Evolutionary conservation across 2,113 vertebrate species (phyloP), one percentile per base, ranked within the genome.

Genomic region (Falcunculus frontatus): DNA sequence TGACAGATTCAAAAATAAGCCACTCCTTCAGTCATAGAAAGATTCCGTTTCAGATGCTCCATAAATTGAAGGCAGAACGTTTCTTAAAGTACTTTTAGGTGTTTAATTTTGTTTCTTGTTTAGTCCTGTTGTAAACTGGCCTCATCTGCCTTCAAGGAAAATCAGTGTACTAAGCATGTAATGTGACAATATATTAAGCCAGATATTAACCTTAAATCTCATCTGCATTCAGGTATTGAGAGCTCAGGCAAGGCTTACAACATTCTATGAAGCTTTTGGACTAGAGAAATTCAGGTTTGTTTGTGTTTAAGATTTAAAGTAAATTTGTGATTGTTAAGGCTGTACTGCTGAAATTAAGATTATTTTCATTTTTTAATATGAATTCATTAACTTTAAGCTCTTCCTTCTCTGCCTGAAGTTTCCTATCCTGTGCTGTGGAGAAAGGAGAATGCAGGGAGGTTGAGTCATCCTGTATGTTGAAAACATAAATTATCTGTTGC

Each of bases 191-290:
- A 17, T 59, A 16, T 3, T 57, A n/a, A 82, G 9, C 6, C 41
- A 65, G 32, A 33, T n/a, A 39, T 6, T 90, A 17, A 93, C 59
- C 16, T 72, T 59, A 69, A 93, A 79, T 74, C 47, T 77, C 37
- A 4, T 93, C 55, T 98, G 91, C 52, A 70, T 95, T 69, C 97
- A 99, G 97, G 98, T 99, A 41, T 95, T 99, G 67, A 98, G 97
- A 95, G 99, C 99, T 46, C 98, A 99, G 92, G 98, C 98, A 81
- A 99, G 98, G 67, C 98, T 99, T n/a, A 98, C 98, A 59, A 99
- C 99, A 8, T 99, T 99, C 97, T 98, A 96, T 97, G 98, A 98
- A 97, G 98, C 99, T 33, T 98, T 99, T 93, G 98, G 98, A 77
- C 95, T 96, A 13, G 98, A 98, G 80, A 98, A 98, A 82, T 99